Conservation (phyloP, 2,113 vertebrate genomes). For the Micronisus gabar region DNA sequence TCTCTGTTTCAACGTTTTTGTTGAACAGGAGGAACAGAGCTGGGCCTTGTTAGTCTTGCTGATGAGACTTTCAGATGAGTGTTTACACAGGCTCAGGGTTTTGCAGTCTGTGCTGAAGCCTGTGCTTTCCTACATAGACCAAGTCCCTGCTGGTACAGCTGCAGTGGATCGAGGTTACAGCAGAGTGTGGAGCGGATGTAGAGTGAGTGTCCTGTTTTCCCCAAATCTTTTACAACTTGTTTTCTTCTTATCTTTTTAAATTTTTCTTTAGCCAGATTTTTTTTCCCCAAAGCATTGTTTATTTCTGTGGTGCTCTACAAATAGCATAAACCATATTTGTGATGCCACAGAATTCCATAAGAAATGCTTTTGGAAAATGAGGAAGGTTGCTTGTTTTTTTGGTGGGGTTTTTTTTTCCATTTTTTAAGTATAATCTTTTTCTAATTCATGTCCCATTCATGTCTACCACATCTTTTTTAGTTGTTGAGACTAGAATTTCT, state of each 20-base stretch:
- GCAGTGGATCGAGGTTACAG: background rate
- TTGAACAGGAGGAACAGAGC: background rate
- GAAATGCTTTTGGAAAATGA: background rate
- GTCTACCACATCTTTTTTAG: background rate
- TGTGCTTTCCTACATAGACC: rapidly evolving
- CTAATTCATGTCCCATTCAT: background rate
- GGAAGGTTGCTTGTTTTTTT: background rate
- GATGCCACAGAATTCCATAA: background rate
- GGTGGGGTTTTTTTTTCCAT: rapidly evolving
- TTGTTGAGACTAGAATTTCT: background rate
- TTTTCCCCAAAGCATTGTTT: background rate
- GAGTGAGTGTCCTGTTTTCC: background rate
- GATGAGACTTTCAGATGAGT: background rate
- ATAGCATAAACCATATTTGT: background rate
- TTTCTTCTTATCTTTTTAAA: background rate
- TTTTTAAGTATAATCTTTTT: background rate
- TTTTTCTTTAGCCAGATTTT: background rate
- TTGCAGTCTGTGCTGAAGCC: background rate
- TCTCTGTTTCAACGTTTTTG: rapidly evolving
- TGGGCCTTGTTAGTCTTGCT: background rate
- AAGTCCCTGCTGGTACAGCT: background rate
- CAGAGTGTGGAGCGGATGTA: background rate
- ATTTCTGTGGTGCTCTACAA: background rate
- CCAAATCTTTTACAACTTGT: background rate
- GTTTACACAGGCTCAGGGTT: background rate